Conservation (phyloP, 2,113 vertebrate genomes). For the Corvus hawaiiensis region DNA sequence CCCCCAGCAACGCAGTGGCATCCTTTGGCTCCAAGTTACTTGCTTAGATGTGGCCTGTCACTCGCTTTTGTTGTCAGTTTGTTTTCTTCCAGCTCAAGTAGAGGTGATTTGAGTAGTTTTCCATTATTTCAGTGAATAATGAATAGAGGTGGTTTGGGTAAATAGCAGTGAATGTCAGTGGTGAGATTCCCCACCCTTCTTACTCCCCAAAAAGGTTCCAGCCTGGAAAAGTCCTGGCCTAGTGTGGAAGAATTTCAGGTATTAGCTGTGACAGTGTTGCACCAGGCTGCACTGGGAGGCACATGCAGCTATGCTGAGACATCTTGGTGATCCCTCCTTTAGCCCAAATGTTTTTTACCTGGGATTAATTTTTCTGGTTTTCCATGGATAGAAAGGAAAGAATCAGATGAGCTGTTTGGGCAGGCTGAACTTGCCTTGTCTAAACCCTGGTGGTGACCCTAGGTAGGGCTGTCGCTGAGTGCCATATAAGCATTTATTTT, state of each 20-base stretch:
- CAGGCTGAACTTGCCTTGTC: background rate
- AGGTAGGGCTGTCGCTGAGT: background rate
- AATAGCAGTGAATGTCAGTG: accelerated
- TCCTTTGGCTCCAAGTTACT: accelerated
- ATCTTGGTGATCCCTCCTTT: background rate
- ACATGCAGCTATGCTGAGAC: background rate
- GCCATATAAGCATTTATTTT: background rate
- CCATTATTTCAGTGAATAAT: background rate
- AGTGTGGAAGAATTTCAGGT: background rate
- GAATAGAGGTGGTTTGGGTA: background rate
- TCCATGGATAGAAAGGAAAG: background rate
- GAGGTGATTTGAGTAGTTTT: background rate
- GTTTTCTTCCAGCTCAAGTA: background rate
- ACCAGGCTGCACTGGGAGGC: background rate
- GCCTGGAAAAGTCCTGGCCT: background rate
- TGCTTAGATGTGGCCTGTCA: background rate
- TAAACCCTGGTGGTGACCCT: background rate
- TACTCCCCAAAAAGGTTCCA: background rate
- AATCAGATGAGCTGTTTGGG: background rate
- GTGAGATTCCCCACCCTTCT: background rate
- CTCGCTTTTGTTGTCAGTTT: background rate
- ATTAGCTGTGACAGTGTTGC: background rate
- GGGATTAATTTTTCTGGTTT: background rate
- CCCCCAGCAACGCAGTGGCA: background rate
- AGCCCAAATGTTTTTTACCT: background rate